These are phyloP conservation scores for Anneissia japonica DNA, from an alignment of 35 echinoderm and acorn worm species.

Conservation along the genomic window DNA sequence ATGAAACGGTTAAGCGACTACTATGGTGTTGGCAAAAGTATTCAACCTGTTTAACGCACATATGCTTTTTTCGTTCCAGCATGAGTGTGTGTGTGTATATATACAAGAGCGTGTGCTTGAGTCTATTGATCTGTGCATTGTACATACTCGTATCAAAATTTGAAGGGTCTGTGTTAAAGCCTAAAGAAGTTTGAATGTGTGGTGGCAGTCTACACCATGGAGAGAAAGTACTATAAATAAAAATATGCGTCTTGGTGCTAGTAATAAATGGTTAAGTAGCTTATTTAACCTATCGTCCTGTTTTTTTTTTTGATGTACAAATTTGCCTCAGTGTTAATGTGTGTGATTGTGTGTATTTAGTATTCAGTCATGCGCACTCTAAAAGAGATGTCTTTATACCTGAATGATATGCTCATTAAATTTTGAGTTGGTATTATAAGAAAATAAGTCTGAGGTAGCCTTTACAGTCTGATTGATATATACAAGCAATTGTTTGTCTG, in stretches of 20 bases:
- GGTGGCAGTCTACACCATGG: neutral
- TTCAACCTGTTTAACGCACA: slow-evolving; percentile 39
- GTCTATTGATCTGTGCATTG: neutral
- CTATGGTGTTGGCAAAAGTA: slow-evolving; percentile 48
- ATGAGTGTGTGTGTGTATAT: neutral
- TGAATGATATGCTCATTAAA: neutral
- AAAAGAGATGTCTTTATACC: neutral
- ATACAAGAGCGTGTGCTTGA: neutral
- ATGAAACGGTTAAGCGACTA: slow-evolving; percentile 53
- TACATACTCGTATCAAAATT: neutral
- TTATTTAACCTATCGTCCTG: too few species aligned
- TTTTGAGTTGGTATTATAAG: too few species aligned
- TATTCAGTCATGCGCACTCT: neutral
- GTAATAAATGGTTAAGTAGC: neutral
- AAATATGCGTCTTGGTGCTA: neutral
- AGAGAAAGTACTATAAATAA: neutral
- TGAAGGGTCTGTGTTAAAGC: neutral
- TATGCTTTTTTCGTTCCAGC: neutral
- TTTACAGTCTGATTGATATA: too few species aligned
- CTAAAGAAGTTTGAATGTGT: neutral
- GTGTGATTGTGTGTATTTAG: neutral
- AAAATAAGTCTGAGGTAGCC: too few species aligned
- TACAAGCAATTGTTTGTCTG: too few species aligned
- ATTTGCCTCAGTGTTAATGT: neutral
- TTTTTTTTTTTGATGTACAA: neutral